Evolutionary conservation across 2,113 vertebrate species (phyloP).

Genomic region (Thryonomys swinderianus): DNA sequence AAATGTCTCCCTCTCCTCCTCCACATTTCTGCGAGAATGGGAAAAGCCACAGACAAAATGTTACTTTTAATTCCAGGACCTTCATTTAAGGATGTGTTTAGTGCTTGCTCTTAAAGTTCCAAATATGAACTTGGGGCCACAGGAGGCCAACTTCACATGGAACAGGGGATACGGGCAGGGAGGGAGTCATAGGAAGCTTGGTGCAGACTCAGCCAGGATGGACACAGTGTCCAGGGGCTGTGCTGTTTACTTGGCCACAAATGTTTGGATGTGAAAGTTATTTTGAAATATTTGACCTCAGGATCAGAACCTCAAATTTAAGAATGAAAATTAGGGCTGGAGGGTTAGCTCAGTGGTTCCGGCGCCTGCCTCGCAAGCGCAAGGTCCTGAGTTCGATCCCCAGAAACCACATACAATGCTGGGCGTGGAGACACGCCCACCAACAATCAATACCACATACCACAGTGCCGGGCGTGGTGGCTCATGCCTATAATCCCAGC

Average conservation of each 20-base stretch:
- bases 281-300: not conserved
- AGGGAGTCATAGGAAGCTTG: not conserved
- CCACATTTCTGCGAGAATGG: not conserved
- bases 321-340: no score
- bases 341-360: no score
- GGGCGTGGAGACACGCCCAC: no score
- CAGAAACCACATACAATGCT: no score
- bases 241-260: not conserved
- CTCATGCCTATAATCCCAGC: no score
- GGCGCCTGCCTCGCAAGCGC: no score
- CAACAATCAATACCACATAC: no score
- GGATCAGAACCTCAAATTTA: not conserved
- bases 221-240: not conserved
- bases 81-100: constrained; percentile 39
- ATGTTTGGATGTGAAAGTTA: not conserved
- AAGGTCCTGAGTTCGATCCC: no score
- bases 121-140: not conserved
- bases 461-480: no score
- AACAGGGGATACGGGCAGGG: not conserved
- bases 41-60: not conserved
- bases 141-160: not conserved
- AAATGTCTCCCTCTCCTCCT: not conserved
- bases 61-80: not conserved
- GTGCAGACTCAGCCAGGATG: not conserved
- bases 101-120: not conserved